Base-by-base conservation (phyloP, 2,888 invertebrate genomes). In the Lasioglossum oenotherae region DNA sequence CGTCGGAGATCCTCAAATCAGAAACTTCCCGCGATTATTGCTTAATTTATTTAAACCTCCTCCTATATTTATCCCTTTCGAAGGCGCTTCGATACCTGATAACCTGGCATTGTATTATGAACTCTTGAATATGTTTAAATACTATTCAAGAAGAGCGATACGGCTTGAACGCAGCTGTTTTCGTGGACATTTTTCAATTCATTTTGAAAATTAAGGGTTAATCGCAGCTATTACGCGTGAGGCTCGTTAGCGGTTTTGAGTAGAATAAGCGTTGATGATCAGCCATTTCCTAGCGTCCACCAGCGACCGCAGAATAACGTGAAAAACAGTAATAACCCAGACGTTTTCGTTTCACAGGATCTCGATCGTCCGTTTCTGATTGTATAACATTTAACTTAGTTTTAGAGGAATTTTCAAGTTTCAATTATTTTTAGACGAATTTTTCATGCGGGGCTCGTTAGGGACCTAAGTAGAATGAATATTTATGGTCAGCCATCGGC, bases 201-300 rank as follows among this genome's bases (percentile, higher is more conserved):
- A n/a, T 53, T n/a, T 53, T 53, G 53, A n/a, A 53, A 53, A 53
- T 53, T 53, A 53, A n/a, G 10, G 10, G 53, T 23, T 53, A n/a
- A 53, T 53, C 23, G 53, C n/a, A 53, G 53, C n/a, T n/a, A n/a
- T 53, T 53, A 53, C 53, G 53, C 53, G 10, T 19, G 53, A n/a
- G 3, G n/a, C 23, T 53, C 53, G 53, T 53, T 53, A 53, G 53
- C 53, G n/a, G 57, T n/a, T 57, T 57, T n/a, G n/a, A 57, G 57
- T 57, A 57, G n/a, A 57, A 57, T 12, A 57, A 57, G n/a, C n/a
- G n/a, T 57, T n/a, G 57, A 57, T n/a, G 57, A 57, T 57, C 57
- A n/a, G n/a, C 57, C n/a, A 57, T n/a, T 57, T 57, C n/a, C n/a
- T n/a, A 57, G 57, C n/a, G 57, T 57, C 12, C 12, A 12, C 8